Evolutionary conservation across 2,888 invertebrate genomes (phyloP), one percentile per base, ranked within the genome.

Genomic region (Drosophila helvetica): DNA sequence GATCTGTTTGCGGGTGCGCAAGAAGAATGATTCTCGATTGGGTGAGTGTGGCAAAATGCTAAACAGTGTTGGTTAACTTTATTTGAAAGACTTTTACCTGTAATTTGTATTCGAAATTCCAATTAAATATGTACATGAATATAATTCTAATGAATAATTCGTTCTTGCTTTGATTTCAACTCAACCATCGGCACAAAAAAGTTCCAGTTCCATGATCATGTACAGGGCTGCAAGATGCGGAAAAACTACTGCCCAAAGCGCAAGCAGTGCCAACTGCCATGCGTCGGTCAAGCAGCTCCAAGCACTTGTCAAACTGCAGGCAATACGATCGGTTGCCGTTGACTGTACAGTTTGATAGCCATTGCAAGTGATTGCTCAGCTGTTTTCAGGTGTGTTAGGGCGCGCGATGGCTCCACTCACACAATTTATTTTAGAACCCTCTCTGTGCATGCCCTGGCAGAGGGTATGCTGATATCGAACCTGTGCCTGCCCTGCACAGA

Each of bases 1-100:
- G 90, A 98, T 99, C 93, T 98, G 98, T 91, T 94, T 99, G 74
- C 95, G 98, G 56, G 98, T 98, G 77, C 97, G 97, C 90, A 94
- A 98, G 90, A 94, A 96, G 90, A 96, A 96, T 90, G 96, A 97
- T 89, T 96, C 96, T 83, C 95, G 96, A 93, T 93, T 97, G 92
- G 96, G 98, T 98, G 92, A 97, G 97, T 95, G 19, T 18, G 0
- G 10, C 10, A 22, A 17, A 22, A 5, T 46, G 9, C 2, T 42
- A 1, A 19, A 17, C 0, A 10, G 27, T 27, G 7, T 19, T 22
- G 15, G 15, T 9, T 15, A 3, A 12, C 15, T 22, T 47, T 15
- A 7, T 15, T 19, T 22, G n/a, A n/a, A 22, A 15, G 22, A 22
- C 3, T 4, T 10, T 30, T 30, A 30, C 10, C 3, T 10, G 10